Evolutionary conservation across 2,888 invertebrate species (phyloP), one percentile per base, ranked within the genome.

Genomic region (Masnerella sp.): DNA sequence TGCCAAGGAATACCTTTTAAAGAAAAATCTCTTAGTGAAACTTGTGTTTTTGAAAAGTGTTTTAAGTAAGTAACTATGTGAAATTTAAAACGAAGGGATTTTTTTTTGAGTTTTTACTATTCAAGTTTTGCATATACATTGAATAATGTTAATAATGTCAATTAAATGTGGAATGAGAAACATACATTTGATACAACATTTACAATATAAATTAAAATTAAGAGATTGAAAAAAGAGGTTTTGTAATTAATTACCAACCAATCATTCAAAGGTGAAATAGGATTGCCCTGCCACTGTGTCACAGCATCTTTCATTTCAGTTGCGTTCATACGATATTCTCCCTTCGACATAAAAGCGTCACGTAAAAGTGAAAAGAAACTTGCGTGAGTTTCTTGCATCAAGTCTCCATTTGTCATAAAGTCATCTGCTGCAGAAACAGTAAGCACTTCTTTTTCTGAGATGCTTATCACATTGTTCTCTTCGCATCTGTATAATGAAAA

Each of bases 351-450:
- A 81, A 98, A 95, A 65, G 97, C 91, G 81, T 96, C 97, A 3
- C 97, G 90, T 20, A 98, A 90, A 36, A 98, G 88, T 0, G 96
- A 95, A 86, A 98, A 92, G 89, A 96, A 98, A 85, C 93, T 94
- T 0, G 93, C 91, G 78, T 95, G 95, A 0, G 94, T 94, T 47
- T 94, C 95, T 86, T 95, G 94, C 86, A 94, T 94, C 30, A 95
- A 86, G 49, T 90, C 89, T 14, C 85, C 82, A 47, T 87, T 85
- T 17, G 87, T 82, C 11, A 84, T 82, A 9, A 81, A 78, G 30
- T 81, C 82, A 11, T 81, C 84, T 2, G 74, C 80, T 0, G 68
- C 54, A 0, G 82, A 73, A 25, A 81, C 75, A 8, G 69, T 68
- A 4, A 83, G 32, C 52, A 80, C 80, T 77, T 87, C 81, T 77